phyloP scores from a whole-genome alignment of 2,888 invertebrate species.

The Phymatocera aterrima region DNA sequence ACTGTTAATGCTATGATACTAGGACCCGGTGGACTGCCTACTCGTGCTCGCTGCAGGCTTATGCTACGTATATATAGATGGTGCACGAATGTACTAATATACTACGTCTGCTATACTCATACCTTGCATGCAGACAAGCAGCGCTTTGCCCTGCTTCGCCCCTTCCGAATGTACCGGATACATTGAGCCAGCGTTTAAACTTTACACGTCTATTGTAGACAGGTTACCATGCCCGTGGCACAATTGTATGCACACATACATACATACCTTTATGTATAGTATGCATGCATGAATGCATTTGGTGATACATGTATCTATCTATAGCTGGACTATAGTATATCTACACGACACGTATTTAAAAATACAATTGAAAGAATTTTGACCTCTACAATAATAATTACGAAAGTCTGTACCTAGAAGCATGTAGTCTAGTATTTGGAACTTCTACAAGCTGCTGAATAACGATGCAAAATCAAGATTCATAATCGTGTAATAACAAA shows the following conservation, averaged over 20 bases:
- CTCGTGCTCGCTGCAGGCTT: too few relatives aligned
- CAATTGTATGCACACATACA: background rate
- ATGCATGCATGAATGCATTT: background rate
- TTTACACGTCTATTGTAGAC: constrained; percentile 30
- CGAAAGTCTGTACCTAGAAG: background rate
- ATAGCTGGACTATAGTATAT: too few relatives aligned
- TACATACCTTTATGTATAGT: background rate
- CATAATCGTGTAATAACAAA: too few relatives aligned
- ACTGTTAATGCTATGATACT: too few relatives aligned
- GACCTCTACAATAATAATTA: background rate
- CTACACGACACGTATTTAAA: background rate
- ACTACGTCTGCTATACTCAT: background rate
- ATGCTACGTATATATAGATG: too few relatives aligned
- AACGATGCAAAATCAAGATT: too few relatives aligned
- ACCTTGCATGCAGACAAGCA: background rate
- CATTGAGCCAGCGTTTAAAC: constrained; percentile 31
- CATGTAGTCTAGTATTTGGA: too few relatives aligned
- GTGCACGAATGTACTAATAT: background rate
- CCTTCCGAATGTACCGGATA: constrained; percentile 30
- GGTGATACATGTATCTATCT: background rate
- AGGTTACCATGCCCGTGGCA: background rate
- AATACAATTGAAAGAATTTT: background rate
- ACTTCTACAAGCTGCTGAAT: too few relatives aligned
- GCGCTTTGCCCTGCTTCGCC: background rate
- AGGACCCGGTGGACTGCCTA: too few relatives aligned